A percentile compares a stretch with the other conserved stretches of the same genome.
Conservation (phyloP, 2,797 vertebrate genomes). For the Notoglanidium macrostoma region DNA sequence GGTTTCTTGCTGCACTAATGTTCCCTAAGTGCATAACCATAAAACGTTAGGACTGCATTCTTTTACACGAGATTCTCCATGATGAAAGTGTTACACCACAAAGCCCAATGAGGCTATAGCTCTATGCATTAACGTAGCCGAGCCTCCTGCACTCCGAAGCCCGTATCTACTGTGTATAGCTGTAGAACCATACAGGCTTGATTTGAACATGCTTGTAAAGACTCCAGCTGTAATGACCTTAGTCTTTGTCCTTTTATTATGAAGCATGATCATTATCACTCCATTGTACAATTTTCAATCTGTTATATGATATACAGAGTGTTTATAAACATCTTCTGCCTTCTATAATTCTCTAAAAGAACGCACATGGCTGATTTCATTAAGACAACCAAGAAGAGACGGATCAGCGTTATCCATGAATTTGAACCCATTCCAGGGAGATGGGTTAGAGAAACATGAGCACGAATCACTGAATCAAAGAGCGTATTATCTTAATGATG, state of each 20-base stretch:
- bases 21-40: conserved; percentile 43
- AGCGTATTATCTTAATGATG: conserved; percentile 58
- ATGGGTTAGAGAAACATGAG: conserved; percentile 44
- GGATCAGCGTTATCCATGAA: conserved; percentile 30
- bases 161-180: conserved; percentile 24
- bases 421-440: conserved; percentile 47
- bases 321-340: not conserved
- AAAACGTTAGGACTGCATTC: conserved; percentile 46
- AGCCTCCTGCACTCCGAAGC: conserved; percentile 46
- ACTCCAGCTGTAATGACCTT: conserved; percentile 9
- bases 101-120: conserved; percentile 39
- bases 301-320: not conserved
- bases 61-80: conserved; percentile 43
- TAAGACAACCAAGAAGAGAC: conserved; percentile 32
- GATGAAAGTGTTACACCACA: conserved; percentile 47
- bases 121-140: conserved; percentile 47
- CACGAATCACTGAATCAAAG: conserved; percentile 54
- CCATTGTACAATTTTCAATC: not conserved
- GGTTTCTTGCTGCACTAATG: conserved; percentile 34
- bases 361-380: conserved; percentile 42
- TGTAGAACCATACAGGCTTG: not conserved
- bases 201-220: conserved; percentile 8
- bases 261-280: not conserved
- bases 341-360: conserved; percentile 21
- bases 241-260: conserved; percentile 14